Conservation (phyloP, 1,140 invertebrate species). For the Condylostylus longicornis region DNA sequence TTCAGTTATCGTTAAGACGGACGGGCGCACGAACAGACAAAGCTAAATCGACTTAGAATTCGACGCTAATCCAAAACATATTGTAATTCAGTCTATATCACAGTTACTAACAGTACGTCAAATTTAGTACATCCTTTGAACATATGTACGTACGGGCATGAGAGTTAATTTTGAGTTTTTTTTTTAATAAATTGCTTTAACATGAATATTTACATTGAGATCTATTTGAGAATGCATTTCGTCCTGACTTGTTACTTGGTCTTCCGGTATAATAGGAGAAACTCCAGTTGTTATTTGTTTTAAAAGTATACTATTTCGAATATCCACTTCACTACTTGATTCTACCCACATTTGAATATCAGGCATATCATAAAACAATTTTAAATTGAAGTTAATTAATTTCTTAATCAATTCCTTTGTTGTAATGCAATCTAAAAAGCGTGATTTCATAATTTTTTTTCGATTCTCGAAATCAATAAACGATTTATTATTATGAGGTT, state of each 20-base stretch:
- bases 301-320: too few relatives aligned
- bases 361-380: slow-evolving; percentile 37
- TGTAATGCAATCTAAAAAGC: slow-evolving; percentile 23
- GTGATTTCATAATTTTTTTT: slow-evolving; percentile 25
- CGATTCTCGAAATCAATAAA: slow-evolving; percentile 40
- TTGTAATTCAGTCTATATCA: too few relatives aligned
- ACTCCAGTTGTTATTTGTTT: slow-evolving; percentile 1
- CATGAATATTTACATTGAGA: slow-evolving; percentile 15
- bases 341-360: slow-evolving; percentile 12
- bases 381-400: slow-evolving; percentile 41
- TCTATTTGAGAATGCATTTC: not conserved
- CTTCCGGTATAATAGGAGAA: not conserved
- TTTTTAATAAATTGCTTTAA: too few relatives aligned
- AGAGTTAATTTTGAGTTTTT: too few relatives aligned
- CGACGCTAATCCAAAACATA: too few relatives aligned
- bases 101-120: too few relatives aligned
- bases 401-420: slow-evolving; percentile 39
- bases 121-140: too few relatives aligned
- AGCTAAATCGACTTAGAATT: too few relatives aligned
- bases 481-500: slow-evolving; percentile 36
- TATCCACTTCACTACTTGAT: slow-evolving; percentile 16
- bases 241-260: slow-evolving; percentile 2
- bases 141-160: too few relatives aligned
- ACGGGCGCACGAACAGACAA: too few relatives aligned
- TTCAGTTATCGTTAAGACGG: too few relatives aligned